A percentile compares a stretch with the other conserved stretches of the same genome.
Evolutionary conservation across 2,888 invertebrate species (phyloP).

Genomic region (Serripes groenlandicus): DNA sequence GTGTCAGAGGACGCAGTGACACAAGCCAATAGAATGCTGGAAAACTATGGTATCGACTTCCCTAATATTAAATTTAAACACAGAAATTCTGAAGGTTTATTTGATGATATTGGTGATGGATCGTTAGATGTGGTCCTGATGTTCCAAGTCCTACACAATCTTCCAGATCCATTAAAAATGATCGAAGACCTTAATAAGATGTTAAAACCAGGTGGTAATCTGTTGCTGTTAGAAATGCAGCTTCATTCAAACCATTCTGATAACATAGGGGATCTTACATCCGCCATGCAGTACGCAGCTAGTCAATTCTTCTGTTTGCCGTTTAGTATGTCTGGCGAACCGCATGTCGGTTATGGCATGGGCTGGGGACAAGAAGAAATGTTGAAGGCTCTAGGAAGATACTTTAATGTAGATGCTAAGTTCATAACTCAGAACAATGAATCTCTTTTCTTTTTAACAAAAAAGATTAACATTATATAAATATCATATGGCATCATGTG

Average conservation of each 20-base stretch:
- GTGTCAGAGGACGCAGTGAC: background rate
- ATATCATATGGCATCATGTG: no score
- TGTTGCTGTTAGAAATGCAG: background rate
- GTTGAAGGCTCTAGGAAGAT: background rate
- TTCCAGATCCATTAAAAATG: background rate
- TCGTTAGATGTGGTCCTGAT: background rate
- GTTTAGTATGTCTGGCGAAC: background rate
- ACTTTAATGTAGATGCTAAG: background rate
- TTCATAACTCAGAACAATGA: background rate
- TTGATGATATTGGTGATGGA: background rate
- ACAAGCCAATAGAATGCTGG: background rate
- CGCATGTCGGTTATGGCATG: background rate
- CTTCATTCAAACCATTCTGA: background rate
- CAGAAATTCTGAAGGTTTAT: background rate
- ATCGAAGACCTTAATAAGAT: background rate
- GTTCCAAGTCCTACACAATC: constrained; percentile 5
- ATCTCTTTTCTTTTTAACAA: background rate
- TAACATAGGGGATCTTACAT: background rate
- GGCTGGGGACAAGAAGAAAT: constrained; percentile 13
- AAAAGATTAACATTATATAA: no score
- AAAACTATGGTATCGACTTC: background rate
- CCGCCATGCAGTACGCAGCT: background rate
- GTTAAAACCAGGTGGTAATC: background rate
- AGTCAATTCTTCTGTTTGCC: constrained; percentile 6
- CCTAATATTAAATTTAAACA: background rate